Evolutionary conservation across 2,113 vertebrate species (phyloP), one percentile per base, ranked within the genome.

Genomic region (Astatoreochromis straeleni): DNA sequence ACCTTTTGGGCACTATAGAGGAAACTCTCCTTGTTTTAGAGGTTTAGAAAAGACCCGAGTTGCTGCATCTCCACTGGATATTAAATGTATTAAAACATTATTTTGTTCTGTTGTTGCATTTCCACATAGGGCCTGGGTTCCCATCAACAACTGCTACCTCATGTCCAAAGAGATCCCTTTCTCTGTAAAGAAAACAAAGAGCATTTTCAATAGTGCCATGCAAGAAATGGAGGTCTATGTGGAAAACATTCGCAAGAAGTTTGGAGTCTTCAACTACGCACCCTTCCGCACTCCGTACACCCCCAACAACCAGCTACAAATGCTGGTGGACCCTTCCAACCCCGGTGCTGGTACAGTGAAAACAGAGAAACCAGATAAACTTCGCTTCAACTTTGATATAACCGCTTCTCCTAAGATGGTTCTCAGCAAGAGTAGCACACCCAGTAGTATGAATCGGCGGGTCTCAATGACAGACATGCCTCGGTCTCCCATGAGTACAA

Each of bases 161-260:
- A 99, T 99, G 98, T 99, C 98, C 95, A 99, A 99, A 97, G 98
- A 99, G 96, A 99, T 99, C 93, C 98, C 98, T 81, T 99, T 99
- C 97, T 99, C 98, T 94, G 98, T 99, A 93, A 99, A 99, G 97
- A 99, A 99, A 97, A 99, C 98, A 57, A 99, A 99, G 95, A 99
- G 98, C 96, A 99, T 99, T 96, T 99, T 99, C 95, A 99, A 99
- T 96, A 99, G 98, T 89, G 98, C 98, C 96, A 99, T 99, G 98
- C 98, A 99, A 89, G 98, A 99, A 94, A 99, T 99, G 98, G 98
- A 99, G 86, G 97, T 99, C 81, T 99, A 99, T 4, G 98, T 99
- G 88, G 98, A 99, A 92, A 99, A 99, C 92, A 98, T 99, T 82
- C 97, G 98, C 91, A 97, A 98, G 94, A 98, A 97, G 94, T 99